Evolutionary conservation across 2,888 invertebrate species (phyloP).

Genomic region (Eupithecia inturbata): DNA sequence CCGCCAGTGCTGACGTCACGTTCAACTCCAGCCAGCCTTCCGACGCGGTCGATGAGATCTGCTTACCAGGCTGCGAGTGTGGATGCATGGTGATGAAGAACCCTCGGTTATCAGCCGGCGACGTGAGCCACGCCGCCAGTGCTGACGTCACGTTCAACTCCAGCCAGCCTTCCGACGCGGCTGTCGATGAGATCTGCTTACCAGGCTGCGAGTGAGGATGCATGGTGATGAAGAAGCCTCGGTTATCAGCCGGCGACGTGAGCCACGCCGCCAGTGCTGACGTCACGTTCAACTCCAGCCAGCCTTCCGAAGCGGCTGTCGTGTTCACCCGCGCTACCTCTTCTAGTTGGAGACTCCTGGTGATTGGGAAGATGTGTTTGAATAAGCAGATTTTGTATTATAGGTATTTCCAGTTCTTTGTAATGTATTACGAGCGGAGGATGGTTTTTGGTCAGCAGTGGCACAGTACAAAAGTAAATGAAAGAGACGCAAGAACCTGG

Average conservation of each 20-base stretch:
- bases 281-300: constrained; percentile 94
- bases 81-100: constrained; percentile 92
- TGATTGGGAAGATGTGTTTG: background rate
- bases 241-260: constrained; percentile 89
- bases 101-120: constrained; percentile 92
- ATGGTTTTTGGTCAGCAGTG: background rate
- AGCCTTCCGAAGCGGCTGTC: constrained; percentile 90
- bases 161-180: constrained; percentile 96
- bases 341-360: constrained; percentile 89
- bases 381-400: background rate
- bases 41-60: too few species aligned
- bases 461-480: background rate
- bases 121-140: constrained; percentile 90
- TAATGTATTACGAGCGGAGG: background rate
- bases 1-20: too few species aligned
- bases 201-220: constrained; percentile 89
- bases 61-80: constrained; percentile 86
- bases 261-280: constrained; percentile 91
- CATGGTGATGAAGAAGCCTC: constrained; percentile 92
- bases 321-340: constrained; percentile 90
- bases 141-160: constrained; percentile 93
- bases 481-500: background rate
- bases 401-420: background rate
- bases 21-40: too few species aligned
- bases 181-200: constrained; percentile 54